A percentile compares a stretch with the other conserved stretches of the same genome.
phyloP scores from a whole-genome alignment of 1,140 invertebrate species.

The Anastrepha obliqua region DNA sequence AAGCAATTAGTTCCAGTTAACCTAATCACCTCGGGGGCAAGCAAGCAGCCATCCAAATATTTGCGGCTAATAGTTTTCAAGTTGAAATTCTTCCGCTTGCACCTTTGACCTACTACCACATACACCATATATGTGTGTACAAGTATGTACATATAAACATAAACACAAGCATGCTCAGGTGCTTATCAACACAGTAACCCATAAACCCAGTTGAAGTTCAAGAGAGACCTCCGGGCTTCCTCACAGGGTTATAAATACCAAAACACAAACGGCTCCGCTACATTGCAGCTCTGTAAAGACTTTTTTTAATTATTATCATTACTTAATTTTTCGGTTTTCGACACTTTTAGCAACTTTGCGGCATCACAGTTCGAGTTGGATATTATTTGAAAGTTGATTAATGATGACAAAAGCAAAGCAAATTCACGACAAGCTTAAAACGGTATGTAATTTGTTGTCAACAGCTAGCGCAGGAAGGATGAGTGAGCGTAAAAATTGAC shows the following conservation, averaged over 20 bases:
- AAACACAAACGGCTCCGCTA: too few relatives aligned
- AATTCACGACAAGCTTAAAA: neutral
- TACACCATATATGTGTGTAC: neutral
- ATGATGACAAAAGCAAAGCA: neutral
- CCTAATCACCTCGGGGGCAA: constrained; percentile 1
- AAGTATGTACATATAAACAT: too few relatives aligned
- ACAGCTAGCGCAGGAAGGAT: neutral
- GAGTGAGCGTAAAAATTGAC: neutral
- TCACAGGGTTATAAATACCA: too few relatives aligned
- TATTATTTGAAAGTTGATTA: neutral
- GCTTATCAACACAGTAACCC: constrained; percentile 30
- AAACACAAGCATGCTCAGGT: neutral
- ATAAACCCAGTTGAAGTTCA: neutral
- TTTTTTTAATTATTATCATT: too few relatives aligned
- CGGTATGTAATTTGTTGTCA: neutral
- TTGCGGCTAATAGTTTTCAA: neutral
- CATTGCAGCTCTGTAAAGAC: too few relatives aligned
- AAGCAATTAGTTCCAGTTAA: constrained; percentile 22
- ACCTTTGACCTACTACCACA: neutral
- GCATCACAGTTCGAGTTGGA: too few relatives aligned
- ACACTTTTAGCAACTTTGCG: too few relatives aligned
- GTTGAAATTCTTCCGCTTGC: neutral
- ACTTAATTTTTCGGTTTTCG: too few relatives aligned
- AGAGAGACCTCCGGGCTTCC: too few relatives aligned
- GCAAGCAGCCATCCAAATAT: neutral